Evolutionary conservation across 30 jellyfish, hydroid and myxozoan genomes (phyloP).

Genomic region (Hydractinia symbiolongicarpus): DNA sequence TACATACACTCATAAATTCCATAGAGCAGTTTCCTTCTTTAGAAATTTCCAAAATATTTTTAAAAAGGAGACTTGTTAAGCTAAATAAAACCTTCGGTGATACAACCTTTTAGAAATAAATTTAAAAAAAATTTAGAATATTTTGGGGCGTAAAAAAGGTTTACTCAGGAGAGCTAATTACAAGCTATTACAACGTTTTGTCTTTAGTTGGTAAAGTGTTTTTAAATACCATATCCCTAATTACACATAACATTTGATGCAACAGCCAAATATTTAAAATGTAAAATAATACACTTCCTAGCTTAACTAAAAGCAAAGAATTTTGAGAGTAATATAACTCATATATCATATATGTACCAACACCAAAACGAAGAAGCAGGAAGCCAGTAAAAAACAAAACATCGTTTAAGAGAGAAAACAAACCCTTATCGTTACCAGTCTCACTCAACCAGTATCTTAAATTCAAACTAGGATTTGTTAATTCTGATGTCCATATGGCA

Average conservation of each 20-base stretch:
- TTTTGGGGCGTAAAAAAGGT: too few relatives aligned
- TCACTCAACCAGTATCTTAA: conserved; percentile 53
- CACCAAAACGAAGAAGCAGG: conserved; percentile 39
- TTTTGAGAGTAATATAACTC: conserved; percentile 33
- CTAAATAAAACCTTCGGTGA: too few relatives aligned
- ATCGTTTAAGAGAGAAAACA: conserved; percentile 45
- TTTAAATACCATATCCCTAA: conserved; percentile 5
- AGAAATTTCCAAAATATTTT: too few relatives aligned
- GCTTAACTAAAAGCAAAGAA: conserved; percentile 38
- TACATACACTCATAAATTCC: too few relatives aligned
- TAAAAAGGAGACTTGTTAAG: too few relatives aligned
- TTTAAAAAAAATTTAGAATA: too few relatives aligned
- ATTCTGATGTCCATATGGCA: conserved; percentile 77
- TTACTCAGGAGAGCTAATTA: too few relatives aligned
- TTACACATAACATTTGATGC: conserved; percentile 46
- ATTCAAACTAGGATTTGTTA: conserved; percentile 67
- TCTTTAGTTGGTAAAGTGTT: too few relatives aligned
- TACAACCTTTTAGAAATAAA: too few relatives aligned
- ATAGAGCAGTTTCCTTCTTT: too few relatives aligned
- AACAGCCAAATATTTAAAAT: conserved; percentile 42
- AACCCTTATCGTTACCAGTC: conserved; percentile 24
- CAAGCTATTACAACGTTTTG: too few relatives aligned
- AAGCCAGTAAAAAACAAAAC: conserved; percentile 41
- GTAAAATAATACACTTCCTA: conserved; percentile 49
- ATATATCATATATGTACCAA: conserved; percentile 51